Evolutionary conservation across 2,888 invertebrate genomes (phyloP), one percentile per base, ranked within the genome.

Genomic region (Mesoligia furuncula): DNA sequence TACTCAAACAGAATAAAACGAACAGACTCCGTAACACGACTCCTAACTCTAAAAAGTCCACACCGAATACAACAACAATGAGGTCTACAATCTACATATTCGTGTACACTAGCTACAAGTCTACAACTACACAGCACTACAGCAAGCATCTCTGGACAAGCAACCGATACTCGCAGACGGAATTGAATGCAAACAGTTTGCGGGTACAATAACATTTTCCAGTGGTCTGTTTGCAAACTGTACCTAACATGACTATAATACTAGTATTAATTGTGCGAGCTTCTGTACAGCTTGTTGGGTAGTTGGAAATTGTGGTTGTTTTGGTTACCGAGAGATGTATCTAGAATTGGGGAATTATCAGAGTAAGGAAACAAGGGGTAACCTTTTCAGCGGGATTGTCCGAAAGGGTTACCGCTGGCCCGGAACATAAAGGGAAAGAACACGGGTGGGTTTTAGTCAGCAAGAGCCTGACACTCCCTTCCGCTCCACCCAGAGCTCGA

Each of bases 171-270:
- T 81, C 80, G 81, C 79, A 84, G 80, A 86, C 83, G 81, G 89
- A 90, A 91, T 91, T 89, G 90, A 91, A 91, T 89, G 87, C 90
- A 91, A 92, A 92, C 91, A 92, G 90, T 91, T 90, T 92, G 92
- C 90, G 93, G 92, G 89, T 89, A 88, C 92, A 91, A 90, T 91
- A 91, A 91, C 91, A 92, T 87, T 89, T 88, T 89, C 86, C 87
- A 75, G 80, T 81, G 87, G 84, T 80, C 83, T 87, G 85, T 86
- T 85, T 85, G 86, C 80, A 77, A 72, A 79, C 65, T 75, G 71
- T 77, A 68, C 70, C 75, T 72, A 75, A 65, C 59, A 64, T 75
- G 61, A 54, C 78, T 78, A 54, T 70, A 75, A 69, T 81, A 77
- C 77, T 73, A 4, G 64, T 70, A 81, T 84, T 80, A 81, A 84